phyloP scores from a whole-genome alignment of 2,797 vertebrate genomes.

The Characodon lateralis region DNA sequence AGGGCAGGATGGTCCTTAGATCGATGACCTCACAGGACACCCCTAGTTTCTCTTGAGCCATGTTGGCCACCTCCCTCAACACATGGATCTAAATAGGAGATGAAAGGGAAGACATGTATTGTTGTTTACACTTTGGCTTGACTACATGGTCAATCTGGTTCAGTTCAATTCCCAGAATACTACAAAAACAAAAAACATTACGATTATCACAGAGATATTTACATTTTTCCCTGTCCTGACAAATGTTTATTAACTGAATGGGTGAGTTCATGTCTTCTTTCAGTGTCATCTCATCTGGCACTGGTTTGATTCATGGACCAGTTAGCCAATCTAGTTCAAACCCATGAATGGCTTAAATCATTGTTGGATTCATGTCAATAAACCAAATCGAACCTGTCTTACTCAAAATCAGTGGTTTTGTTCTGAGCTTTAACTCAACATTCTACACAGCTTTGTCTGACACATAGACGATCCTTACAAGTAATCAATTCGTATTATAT shows the following conservation, averaged over 20 bases:
- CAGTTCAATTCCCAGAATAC: too few species aligned
- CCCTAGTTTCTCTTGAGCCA: constrained; percentile 97
- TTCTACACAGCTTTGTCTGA: not conserved
- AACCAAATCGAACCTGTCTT: not conserved
- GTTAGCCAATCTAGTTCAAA: not conserved
- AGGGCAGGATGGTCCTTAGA: constrained; percentile 93
- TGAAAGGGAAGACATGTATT: not conserved
- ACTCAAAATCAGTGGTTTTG: not conserved
- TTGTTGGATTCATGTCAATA: not conserved
- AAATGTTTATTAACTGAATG: too few species aligned
- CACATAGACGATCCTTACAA: not conserved
- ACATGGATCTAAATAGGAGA: constrained; percentile 87
- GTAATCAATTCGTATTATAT: too few species aligned
- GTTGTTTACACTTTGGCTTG: not conserved
- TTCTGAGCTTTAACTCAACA: not conserved
- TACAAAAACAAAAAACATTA: too few species aligned
- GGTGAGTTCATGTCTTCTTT: too few species aligned
- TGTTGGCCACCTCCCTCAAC: constrained; percentile 90
- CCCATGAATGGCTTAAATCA: not conserved
- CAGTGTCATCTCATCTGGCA: not conserved
- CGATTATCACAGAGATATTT: too few species aligned
- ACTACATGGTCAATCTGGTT: not conserved
- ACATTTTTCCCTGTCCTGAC: too few species aligned
- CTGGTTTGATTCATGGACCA: not conserved
- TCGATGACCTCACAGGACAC: constrained; percentile 98